Base-by-base conservation (phyloP, 1,140 invertebrate species). In the Stratiolaelaps scimitus region DNA sequence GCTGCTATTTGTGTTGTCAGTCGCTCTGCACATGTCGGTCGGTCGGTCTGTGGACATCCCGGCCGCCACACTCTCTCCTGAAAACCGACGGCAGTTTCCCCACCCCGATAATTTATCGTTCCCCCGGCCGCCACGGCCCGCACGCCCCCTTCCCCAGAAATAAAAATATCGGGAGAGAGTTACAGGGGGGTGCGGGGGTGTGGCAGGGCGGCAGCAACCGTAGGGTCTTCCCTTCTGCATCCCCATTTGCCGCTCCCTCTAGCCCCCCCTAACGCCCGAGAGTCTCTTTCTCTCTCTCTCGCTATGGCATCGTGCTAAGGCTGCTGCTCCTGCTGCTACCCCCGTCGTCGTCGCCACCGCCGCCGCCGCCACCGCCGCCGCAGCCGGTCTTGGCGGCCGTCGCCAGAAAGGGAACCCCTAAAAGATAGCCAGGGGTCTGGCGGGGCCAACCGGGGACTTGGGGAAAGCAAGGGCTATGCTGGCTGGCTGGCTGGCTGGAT, bases 101-200 rank as follows among this genome's bases (percentile, higher is more conserved):
- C 53, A 15, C 26, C 53, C 53, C 53, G 53, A 60, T 60, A 60
- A 60, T 60, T 60, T 60, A 60, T 60, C 53, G 53, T 60, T 60
- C 10, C 53, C 53, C 53, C 10, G 20, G 26, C 34, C 23, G 13
- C 34, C 34, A 40, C 34, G 10, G 5, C 34, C 10, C 34, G 34
- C 34, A 40, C 34, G 34, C 34, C 34, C 34, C 34, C 34, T 40
- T 40, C 53, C 53, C 34, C 26, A 60, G 53, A 60, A 60, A 60
- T 60, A 60, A 60, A 60, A 60, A 60, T 60, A 60, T 60, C 53
- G 53, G 53, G 53, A 60, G 53, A 60, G 53, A 60, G 53, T 60
- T 26, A 23, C 53, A 40, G 34, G 10, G 34, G 5, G 5, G 34
- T 4, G 34, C 4, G 34, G 34, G 34, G 34, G 10, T 40, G 34